A percentile compares a stretch with the other conserved stretches of the same genome.
Evolutionary conservation across 2,113 vertebrate genomes (phyloP).

Genomic region (Martes martes): DNA sequence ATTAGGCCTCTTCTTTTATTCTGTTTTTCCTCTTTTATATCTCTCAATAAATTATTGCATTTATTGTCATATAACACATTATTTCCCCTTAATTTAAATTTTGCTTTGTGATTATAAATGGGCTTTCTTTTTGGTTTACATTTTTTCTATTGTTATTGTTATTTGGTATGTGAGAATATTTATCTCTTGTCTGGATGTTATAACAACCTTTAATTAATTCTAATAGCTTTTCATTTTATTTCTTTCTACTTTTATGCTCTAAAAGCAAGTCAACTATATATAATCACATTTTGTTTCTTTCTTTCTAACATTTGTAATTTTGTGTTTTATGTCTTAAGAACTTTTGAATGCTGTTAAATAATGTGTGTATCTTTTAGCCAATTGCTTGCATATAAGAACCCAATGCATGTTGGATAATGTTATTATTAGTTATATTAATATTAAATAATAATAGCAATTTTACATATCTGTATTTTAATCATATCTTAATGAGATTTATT

Average conservation of each 20-base stretch:
- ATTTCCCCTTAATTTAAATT: slow-evolving; percentile 28
- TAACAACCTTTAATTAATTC: neutral
- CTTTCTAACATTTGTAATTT: neutral
- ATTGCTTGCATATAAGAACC: neutral
- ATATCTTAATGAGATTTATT: neutral
- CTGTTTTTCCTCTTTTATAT: neutral
- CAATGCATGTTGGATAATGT: neutral
- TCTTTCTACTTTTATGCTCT: slow-evolving; percentile 21
- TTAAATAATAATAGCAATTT: neutral
- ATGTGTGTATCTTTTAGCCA: neutral
- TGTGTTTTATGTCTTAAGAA: slow-evolving; percentile 9
- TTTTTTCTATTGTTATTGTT: neutral
- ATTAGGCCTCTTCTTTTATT: neutral
- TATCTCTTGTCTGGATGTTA: slow-evolving; percentile 1
- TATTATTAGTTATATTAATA: neutral
- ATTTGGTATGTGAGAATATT: neutral
- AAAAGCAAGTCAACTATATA: slow-evolving; percentile 11
- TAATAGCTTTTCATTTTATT: slow-evolving; percentile 25
- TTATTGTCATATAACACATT: neutral
- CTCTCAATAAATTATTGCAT: neutral
- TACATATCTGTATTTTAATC: neutral
- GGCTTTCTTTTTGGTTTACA: neutral
- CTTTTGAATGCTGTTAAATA: slow-evolving; percentile 25
- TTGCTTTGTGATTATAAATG: slow-evolving; percentile 1
- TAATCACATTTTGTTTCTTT: neutral